Evolutionary conservation across 2,888 invertebrate genomes (phyloP).

Genomic region (Teinopalpus imperialis): DNA sequence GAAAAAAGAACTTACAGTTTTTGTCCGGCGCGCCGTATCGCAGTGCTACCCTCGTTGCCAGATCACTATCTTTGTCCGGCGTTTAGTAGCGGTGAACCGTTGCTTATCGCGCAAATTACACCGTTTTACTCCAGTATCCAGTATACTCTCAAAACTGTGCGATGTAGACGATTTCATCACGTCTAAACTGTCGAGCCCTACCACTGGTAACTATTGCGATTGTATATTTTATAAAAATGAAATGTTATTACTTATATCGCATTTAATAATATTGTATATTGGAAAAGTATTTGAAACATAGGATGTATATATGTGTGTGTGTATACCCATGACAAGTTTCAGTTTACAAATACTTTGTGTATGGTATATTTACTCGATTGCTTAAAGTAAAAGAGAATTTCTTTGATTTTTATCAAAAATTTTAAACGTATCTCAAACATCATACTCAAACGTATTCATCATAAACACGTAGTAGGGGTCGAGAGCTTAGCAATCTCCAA

Average conservation of each 20-base stretch:
- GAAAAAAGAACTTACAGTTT: conserved; percentile 37
- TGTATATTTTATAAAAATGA: not conserved
- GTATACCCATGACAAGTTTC: no score
- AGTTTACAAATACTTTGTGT: no score
- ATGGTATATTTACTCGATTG: no score
- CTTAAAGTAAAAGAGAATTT: no score
- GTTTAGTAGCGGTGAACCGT: conserved; percentile 48
- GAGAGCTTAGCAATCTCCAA: conserved; percentile 62
- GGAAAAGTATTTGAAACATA: no score
- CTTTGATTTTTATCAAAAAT: no score
- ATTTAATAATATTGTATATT: not conserved
- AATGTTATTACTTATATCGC: no score
- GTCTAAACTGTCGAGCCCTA: conserved; percentile 14
- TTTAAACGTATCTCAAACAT: no score
- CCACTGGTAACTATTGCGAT: conserved; percentile 1
- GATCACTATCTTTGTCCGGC: conserved; percentile 59
- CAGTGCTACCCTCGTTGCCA: conserved; percentile 44
- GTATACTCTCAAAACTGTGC: conserved; percentile 60
- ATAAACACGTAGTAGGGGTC: conserved; percentile 48
- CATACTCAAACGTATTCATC: no score
- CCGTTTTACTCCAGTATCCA: conserved; percentile 53
- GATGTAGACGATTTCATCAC: conserved; percentile 38
- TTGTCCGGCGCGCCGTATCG: conserved; percentile 35
- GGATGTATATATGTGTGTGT: no score
- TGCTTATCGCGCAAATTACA: conserved; percentile 74